Evolutionary conservation across 2,888 invertebrate species (phyloP).

Genomic region (Oeneis ivallda): DNA sequence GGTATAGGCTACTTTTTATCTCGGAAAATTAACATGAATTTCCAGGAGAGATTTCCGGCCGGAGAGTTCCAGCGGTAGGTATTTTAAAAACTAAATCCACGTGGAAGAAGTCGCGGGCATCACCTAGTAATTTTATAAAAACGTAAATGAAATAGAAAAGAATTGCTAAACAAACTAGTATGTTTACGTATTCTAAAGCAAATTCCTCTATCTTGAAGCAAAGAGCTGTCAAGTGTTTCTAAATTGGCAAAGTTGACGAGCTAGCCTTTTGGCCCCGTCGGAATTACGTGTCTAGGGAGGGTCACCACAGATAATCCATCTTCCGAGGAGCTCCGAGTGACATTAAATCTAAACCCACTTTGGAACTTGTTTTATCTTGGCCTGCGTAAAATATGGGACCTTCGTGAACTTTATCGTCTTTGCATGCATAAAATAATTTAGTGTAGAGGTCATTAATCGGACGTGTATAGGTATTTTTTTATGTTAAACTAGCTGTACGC

Average conservation of each 20-base stretch:
- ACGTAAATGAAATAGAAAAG: not conserved
- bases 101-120: too few relatives aligned
- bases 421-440: not conserved
- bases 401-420: not conserved
- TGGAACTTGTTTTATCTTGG: slow-evolving; percentile 11
- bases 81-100: not conserved
- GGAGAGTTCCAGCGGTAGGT: too few relatives aligned
- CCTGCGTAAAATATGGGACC: not conserved
- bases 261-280: slow-evolving; percentile 23
- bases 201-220: slow-evolving; percentile 11
- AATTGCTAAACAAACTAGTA: not conserved
- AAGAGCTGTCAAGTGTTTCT: slow-evolving; percentile 16
- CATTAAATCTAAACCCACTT: slow-evolving; percentile 22
- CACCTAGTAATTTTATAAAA: not conserved
- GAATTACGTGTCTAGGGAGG: slow-evolving; percentile 26
- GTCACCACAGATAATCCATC: slow-evolving; percentile 27
- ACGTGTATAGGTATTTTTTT: not conserved
- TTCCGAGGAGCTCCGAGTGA: slow-evolving; percentile 13
- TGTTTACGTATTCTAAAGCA: not conserved
- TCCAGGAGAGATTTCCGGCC: too few relatives aligned
- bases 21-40: too few relatives aligned
- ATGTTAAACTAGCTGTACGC: too few relatives aligned
- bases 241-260: slow-evolving; percentile 22
- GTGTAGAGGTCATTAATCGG: not conserved
- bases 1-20: too few relatives aligned